Conservation (phyloP, 2,113 vertebrate genomes). For the Oreochromis niloticus region DNA sequence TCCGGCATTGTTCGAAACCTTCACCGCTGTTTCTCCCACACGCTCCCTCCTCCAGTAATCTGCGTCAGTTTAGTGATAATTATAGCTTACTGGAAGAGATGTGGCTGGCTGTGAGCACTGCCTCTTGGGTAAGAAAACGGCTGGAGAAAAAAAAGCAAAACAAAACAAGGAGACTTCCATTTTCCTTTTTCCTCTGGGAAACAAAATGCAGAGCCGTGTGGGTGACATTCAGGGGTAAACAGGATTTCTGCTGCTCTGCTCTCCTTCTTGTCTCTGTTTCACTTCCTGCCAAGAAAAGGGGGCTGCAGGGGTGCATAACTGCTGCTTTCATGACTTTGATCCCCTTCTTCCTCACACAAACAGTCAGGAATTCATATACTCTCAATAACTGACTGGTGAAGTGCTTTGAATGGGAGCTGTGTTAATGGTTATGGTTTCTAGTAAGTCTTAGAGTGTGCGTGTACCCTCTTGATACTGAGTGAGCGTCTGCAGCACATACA, state of each 20-base stretch:
- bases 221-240: constrained; percentile 13
- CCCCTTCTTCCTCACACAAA: background rate
- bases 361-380: background rate
- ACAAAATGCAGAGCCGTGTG: background rate
- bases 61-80: constrained; percentile 53
- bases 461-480: background rate
- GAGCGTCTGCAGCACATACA: background rate
- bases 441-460: background rate
- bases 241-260: background rate
- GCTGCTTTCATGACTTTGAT: background rate
- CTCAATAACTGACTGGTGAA: background rate
- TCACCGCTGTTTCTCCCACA: background rate
- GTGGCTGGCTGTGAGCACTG: constrained; percentile 16
- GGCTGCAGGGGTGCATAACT: background rate
- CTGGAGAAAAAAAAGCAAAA: background rate
- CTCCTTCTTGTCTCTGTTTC: background rate
- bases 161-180: constrained; percentile 23
- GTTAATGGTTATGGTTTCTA: background rate
- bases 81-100: constrained; percentile 55
- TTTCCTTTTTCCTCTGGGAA: background rate
- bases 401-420: background rate
- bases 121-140: constrained; percentile 10
- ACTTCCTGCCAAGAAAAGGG: constrained; percentile 3
- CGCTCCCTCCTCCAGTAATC: constrained; percentile 41
- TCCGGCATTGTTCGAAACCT: constrained; percentile 19